Evolutionary conservation across 2,113 vertebrate species (phyloP), one percentile per base, ranked within the genome.

Genomic region (Vidua macroura): DNA sequence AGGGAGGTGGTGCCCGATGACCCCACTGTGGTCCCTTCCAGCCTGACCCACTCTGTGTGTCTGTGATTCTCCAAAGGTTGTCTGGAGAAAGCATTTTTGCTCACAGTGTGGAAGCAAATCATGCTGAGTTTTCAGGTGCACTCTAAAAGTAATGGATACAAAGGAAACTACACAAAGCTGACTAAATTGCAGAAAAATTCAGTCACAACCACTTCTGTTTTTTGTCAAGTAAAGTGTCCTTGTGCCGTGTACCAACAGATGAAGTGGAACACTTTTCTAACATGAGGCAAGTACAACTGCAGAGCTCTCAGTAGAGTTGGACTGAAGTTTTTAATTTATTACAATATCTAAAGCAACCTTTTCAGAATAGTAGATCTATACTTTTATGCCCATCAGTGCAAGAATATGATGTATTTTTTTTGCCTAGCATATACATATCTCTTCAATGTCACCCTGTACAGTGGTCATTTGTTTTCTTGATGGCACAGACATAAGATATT

Each of bases 221-320:
- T 17, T n/a, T 35, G 41, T 13, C 27, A 66, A 39, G 15, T 17
- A 15, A 59, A 82, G 10, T 9, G 23, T 24, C 12, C 4, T 60
- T 11, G 7, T 44, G 25, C 13, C 0, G 0, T 16, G 2, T 60
- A 48, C 82, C 31, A 17, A 58, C 10, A 48, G 6, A 37, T 12
- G 13, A 77, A 73, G 56, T 12, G 15, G 48, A 86, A 25, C 4
- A 12, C 18, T 69, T 53, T 80, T 13, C n/a, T 83, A 33, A 8
- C 3, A 15, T 46, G 68, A n/a, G 11, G 9, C 7, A 79, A 85
- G 72, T 35, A 31, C 9, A 68, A 17, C 20, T 12, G 15, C 17
- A 83, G 33, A 89, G 5, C 21, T 66, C 33, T 41, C 27, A 64
- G 15, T 30, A 51, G 64, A 68, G 14, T 5, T 49, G 20, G 7